These are phyloP conservation scores for Sinotaia quadrata DNA, from an alignment of 2,888 invertebrate genomes.

Conservation along the genomic window DNA sequence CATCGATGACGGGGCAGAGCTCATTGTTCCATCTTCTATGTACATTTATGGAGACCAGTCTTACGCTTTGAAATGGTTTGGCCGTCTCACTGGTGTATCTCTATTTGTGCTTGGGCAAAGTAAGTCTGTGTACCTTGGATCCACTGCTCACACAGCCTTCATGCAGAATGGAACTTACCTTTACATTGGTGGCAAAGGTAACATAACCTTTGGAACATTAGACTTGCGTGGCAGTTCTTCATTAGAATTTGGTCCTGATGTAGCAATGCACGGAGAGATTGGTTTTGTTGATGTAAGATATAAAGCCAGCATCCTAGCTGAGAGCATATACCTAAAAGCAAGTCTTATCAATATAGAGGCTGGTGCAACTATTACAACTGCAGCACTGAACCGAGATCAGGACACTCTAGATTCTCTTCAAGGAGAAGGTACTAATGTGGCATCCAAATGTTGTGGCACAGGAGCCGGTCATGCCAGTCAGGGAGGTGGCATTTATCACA, in stretches of 20 bases:
- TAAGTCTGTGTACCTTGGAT: conserved; percentile 39
- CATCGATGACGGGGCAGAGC: conserved; percentile 45
- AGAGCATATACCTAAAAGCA: conserved; percentile 46
- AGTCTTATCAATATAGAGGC: conserved; percentile 51
- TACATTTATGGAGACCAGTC: conserved; percentile 54
- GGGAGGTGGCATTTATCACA: conserved; percentile 47
- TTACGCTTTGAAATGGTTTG: conserved; percentile 46
- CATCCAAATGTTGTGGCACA: conserved; percentile 34
- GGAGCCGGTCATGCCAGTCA: conserved; percentile 56
- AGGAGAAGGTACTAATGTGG: conserved; percentile 12
- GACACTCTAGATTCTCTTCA: conserved; percentile 46
- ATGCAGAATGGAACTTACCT: conserved; percentile 39
- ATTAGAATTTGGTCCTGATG: conserved; percentile 46
- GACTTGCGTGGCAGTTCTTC: conserved; percentile 50
- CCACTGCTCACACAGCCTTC: conserved; percentile 49
- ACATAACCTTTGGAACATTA: conserved; percentile 46
- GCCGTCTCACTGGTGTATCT: conserved; percentile 50
- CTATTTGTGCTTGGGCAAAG: conserved; percentile 49
- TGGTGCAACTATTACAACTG: conserved; percentile 50
- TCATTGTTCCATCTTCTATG: conserved; percentile 46
- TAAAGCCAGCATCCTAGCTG: conserved; percentile 51
- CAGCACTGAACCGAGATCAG: conserved; percentile 46
- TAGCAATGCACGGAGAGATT: conserved; percentile 38
- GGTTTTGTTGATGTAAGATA: conserved; percentile 49
- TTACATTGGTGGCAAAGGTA: conserved; percentile 39